These are phyloP conservation scores for Drosophila obscura DNA, from an alignment of 1,140 invertebrate species.

Conservation along the genomic window DNA sequence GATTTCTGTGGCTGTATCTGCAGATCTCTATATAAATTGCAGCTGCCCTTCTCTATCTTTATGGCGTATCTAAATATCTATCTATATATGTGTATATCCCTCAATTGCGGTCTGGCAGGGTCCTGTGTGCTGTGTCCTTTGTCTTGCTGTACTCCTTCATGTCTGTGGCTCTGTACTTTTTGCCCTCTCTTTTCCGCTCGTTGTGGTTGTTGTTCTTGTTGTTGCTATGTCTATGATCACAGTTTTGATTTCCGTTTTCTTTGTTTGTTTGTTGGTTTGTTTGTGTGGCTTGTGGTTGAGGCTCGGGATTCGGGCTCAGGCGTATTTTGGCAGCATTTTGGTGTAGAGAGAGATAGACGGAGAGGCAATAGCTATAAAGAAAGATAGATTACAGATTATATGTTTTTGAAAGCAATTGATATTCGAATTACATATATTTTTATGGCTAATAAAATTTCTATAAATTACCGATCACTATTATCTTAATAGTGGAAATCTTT, in stretches of 20 bases:
- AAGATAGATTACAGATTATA: not conserved
- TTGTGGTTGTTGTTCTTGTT: conserved; percentile 25
- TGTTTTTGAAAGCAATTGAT: too few species aligned
- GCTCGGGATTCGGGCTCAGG: conserved; percentile 60
- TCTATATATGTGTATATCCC: too few species aligned
- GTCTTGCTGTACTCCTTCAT: conserved; percentile 34
- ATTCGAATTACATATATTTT: too few species aligned
- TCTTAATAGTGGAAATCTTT: too few species aligned
- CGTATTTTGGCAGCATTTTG: conserved; percentile 75
- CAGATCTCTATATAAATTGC: conserved; percentile 54
- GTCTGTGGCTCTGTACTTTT: conserved; percentile 36
- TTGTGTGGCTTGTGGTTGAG: conserved; percentile 30
- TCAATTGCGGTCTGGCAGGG: conserved; percentile 59
- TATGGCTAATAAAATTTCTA: too few species aligned
- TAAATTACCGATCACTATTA: too few species aligned
- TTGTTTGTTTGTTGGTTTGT: conserved; percentile 16
- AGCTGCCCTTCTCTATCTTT: not conserved
- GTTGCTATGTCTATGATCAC: conserved; percentile 75
- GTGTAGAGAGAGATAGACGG: conserved; percentile 11
- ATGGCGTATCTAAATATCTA: too few species aligned
- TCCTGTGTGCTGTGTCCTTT: conserved; percentile 40
- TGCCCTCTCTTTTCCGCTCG: conserved; percentile 19
- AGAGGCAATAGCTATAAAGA: conserved; percentile 57
- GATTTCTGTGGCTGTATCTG: conserved; percentile 51
- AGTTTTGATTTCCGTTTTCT: conserved; percentile 62